A percentile compares a stretch with the other conserved stretches of the same genome.
These are phyloP conservation scores for Beris morrisii DNA, from an alignment of 2,888 invertebrate genomes.

Conservation along the genomic window DNA sequence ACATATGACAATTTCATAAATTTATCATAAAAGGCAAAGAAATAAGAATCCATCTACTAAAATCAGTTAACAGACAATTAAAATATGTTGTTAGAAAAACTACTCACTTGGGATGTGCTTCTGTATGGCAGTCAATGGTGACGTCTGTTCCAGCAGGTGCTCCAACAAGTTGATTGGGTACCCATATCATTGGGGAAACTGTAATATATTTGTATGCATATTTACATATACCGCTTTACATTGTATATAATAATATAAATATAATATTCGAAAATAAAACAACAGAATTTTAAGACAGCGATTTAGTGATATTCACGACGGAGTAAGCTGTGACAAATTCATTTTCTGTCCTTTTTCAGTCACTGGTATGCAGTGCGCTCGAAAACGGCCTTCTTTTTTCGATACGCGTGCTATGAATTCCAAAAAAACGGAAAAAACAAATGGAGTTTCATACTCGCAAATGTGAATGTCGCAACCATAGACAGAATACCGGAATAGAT, in stretches of 20 bases:
- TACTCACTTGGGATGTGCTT: conserved; percentile 74
- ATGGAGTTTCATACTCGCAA: conserved; percentile 24
- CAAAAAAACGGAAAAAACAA: conserved; percentile 15
- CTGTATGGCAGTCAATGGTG: conserved; percentile 89
- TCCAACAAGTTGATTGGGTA: conserved; percentile 90
- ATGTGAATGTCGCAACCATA: conserved; percentile 17
- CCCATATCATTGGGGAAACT: conserved; percentile 95
- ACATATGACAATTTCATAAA: too few relatives aligned
- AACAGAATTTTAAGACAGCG: background rate
- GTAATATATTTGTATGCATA: conserved; percentile 41
- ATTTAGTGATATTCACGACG: conserved; percentile 20
- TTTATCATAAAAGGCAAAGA: too few relatives aligned
- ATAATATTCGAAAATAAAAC: too few relatives aligned
- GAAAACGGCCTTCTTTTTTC: conserved; percentile 1
- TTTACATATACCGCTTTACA: conserved; percentile 10
- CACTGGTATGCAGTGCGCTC: too few relatives aligned
- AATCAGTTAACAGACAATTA: too few relatives aligned
- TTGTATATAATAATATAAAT: too few relatives aligned
- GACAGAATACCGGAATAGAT: too few relatives aligned
- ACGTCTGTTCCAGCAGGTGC: conserved; percentile 89
- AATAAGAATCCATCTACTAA: too few relatives aligned
- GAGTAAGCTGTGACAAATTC: conserved; percentile 22
- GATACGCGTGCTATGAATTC: conserved; percentile 31
- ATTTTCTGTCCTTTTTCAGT: conserved; percentile 5
- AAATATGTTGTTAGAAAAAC: conserved; percentile 1